Base-by-base conservation (phyloP, 2,888 invertebrate species). In the Torymus aiolomorphi region DNA sequence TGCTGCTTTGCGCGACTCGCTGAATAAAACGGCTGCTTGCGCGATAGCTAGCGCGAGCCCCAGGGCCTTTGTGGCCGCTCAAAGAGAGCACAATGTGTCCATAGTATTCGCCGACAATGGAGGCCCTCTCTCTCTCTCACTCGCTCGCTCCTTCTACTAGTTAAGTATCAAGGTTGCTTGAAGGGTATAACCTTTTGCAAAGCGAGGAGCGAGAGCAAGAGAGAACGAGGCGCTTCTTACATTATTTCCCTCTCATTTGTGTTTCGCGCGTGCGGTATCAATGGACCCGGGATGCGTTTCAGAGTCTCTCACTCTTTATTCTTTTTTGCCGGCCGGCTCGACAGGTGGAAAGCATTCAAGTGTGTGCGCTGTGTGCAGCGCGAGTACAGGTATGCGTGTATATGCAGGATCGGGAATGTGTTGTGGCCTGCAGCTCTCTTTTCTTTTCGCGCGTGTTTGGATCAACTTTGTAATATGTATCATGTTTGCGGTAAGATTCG, bases 31-130 rank as follows among this genome's bases (percentile, higher is more conserved):
- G 71, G 54, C 20, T 42, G 18, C 24, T 14, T 42, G 42, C 31
- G 62, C 62, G 59, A 66, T 66, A 84, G 80, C 82, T 84, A 82
- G 83, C 80, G 82, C 81, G 82, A 84, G 84, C 82, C 84, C 83
- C 61, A 69, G 57, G 76, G 82, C 69, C 83, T 87, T 87, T 88
- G 86, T 88, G 82, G 81, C 84, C 80, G 85, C 83, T 88, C 85
- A 88, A 88, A 88, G 87, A 87, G 86, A 87, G 87, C 85, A 87
- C 87, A 88, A 88, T 88, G 85, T 87, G 85, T 88, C 87, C 86
- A 87, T 87, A 86, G 87, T 87, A 82, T 83, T 76, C 80, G 75
- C 82, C 84, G 85, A 88, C 88, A 88, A 88, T 88, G 85, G 87
- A 82, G 16, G 13, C 70, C 59, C 20, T 14, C 49, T 54, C 57